phyloP scores from a whole-genome alignment of 1,140 invertebrate genomes.

The Chymomyza costata region DNA sequence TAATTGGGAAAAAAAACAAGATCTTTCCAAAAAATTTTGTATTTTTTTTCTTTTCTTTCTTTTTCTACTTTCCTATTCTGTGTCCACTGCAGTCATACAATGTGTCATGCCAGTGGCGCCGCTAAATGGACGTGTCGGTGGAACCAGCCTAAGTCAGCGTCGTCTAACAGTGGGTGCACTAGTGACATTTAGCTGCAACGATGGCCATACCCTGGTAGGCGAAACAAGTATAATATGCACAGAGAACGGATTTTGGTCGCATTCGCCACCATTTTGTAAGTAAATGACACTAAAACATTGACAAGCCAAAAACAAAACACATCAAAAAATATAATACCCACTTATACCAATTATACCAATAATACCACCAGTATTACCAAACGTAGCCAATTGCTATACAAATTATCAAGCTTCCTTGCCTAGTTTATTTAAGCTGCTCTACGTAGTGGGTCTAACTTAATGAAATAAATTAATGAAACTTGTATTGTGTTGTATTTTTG shows the following conservation, averaged over 20 bases:
- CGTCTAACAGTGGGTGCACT: slow-evolving; percentile 84
- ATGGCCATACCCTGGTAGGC: slow-evolving; percentile 83
- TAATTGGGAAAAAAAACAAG: too few relatives aligned
- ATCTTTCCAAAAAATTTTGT: too few relatives aligned
- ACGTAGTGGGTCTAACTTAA: slow-evolving; percentile 51
- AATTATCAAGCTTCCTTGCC: too few relatives aligned
- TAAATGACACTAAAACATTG: slow-evolving; percentile 49
- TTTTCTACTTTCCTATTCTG: slow-evolving; percentile 24
- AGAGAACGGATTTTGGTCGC: slow-evolving; percentile 90
- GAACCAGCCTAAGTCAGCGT: slow-evolving; percentile 75
- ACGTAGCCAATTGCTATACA: too few relatives aligned
- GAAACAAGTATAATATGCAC: slow-evolving; percentile 89
- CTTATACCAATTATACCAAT: too few relatives aligned
- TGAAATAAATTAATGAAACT: slow-evolving; percentile 61
- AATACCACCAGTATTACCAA: too few relatives aligned
- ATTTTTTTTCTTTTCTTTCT: slow-evolving; percentile 14
- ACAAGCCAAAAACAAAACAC: slow-evolving; percentile 47
- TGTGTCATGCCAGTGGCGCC: slow-evolving; percentile 85
- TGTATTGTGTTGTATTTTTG: slow-evolving; percentile 71
- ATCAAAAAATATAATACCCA: too few relatives aligned
- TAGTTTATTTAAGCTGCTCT: slow-evolving; percentile 34
- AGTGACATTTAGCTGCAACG: slow-evolving; percentile 86
- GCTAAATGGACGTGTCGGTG: slow-evolving; percentile 82
- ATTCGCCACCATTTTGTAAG: slow-evolving; percentile 87
- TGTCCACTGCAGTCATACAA: slow-evolving; percentile 81